phyloP scores from a whole-genome alignment of 2,888 invertebrate species.

The Stratiomys singularior region DNA sequence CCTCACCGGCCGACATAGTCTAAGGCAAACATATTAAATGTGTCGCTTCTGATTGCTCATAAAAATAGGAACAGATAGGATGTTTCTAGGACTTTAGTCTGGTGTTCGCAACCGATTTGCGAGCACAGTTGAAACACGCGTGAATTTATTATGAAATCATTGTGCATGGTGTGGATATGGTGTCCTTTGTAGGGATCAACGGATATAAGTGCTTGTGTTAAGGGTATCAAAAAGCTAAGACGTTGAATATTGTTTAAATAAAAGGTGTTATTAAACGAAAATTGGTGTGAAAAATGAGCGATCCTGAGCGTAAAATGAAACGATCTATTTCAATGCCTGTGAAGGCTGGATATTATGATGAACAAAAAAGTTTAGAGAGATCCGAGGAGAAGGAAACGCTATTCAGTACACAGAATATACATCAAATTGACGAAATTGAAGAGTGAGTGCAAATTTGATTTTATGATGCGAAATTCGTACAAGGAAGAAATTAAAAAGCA shows the following conservation, averaged over 20 bases:
- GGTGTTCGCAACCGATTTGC: no score
- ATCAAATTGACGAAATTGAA: conserved; percentile 27
- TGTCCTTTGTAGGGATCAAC: no score
- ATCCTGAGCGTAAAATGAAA: conserved; percentile 54
- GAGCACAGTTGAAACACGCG: no score
- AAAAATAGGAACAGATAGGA: background rate
- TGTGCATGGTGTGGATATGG: no score
- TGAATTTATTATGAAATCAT: no score
- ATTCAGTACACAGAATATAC: conserved; percentile 27
- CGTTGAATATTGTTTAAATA: background rate
- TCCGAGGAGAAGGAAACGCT: conserved; percentile 63
- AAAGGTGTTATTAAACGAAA: background rate
- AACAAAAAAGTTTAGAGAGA: conserved; percentile 58
- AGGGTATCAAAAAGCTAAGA: background rate
- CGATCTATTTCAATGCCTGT: conserved; percentile 63
- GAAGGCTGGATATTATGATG: conserved; percentile 59
- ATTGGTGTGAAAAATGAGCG: conserved; percentile 5
- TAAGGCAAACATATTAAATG: background rate
- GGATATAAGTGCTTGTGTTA: no score
- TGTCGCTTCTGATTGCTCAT: background rate
- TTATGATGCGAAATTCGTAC: no score
- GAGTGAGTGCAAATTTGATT: no score
- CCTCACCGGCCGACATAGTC: no score
- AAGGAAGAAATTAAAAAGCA: no score
- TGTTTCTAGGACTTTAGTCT: no score